phyloP scores from a whole-genome alignment of 2,113 vertebrate species.

The Benitochromis conjunctus region DNA sequence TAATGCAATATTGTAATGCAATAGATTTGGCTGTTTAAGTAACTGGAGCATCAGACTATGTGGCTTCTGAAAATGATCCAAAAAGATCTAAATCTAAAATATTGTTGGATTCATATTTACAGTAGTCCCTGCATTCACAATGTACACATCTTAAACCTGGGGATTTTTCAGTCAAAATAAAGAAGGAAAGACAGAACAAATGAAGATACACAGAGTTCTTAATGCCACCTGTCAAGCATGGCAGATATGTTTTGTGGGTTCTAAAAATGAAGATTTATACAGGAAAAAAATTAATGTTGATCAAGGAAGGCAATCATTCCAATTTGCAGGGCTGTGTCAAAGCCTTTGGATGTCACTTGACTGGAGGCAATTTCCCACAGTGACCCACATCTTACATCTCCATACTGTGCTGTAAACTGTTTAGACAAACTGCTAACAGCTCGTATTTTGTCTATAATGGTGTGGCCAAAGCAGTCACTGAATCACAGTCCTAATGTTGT shows the following conservation, averaged over 20 bases:
- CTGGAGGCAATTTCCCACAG: background rate
- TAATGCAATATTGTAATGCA: background rate
- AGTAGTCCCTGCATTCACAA: background rate
- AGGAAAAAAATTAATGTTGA: background rate
- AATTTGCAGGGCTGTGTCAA: background rate
- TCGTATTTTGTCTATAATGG: background rate
- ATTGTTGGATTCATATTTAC: background rate
- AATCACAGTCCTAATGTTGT: background rate
- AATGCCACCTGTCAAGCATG: background rate
- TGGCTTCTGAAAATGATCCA: background rate
- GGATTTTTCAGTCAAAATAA: background rate
- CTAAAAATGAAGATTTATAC: background rate
- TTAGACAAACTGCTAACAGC: background rate
- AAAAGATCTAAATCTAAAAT: background rate
- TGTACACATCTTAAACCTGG: background rate
- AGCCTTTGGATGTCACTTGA: background rate
- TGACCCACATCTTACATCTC: background rate
- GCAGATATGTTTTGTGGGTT: background rate
- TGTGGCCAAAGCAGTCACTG: background rate
- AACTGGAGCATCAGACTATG: background rate
- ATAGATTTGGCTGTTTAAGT: background rate
- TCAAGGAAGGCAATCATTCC: background rate
- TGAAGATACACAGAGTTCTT: background rate
- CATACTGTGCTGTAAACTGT: background rate
- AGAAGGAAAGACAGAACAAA: background rate